These are phyloP conservation scores for Halcyon leucocephala DNA, from an alignment of 2,797 vertebrate genomes.

Conservation along the genomic window DNA sequence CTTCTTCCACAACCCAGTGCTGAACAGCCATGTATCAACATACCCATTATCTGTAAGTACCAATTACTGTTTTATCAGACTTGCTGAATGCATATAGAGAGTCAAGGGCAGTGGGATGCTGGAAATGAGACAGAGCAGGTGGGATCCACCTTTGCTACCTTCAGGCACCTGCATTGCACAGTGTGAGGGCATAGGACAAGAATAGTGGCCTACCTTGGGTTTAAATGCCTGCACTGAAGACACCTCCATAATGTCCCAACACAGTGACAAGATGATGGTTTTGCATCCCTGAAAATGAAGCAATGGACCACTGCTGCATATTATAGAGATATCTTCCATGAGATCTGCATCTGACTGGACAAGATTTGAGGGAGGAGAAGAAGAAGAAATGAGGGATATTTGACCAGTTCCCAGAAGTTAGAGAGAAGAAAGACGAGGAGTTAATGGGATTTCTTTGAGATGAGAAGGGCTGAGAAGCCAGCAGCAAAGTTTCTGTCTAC, in stretches of 20 bases:
- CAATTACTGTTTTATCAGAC: not conserved
- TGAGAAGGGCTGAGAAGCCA: not conserved
- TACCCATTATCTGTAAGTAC: fast-evolving
- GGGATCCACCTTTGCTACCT: not conserved
- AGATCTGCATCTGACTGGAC: not conserved
- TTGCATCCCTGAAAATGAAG: not conserved
- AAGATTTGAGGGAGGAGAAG: not conserved
- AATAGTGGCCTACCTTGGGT: not conserved
- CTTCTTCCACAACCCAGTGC: not conserved
- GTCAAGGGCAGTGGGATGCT: not conserved
- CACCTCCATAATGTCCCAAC: not conserved
- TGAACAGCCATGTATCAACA: not conserved
- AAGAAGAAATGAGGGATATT: not conserved
- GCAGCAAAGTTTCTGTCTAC: not conserved
- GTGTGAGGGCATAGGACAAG: not conserved
- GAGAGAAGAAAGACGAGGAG: not conserved
- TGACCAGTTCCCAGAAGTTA: not conserved
- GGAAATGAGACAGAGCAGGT: not conserved
- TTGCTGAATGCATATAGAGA: not conserved
- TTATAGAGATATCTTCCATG: not conserved
- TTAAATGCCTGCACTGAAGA: not conserved
- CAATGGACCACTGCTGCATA: not conserved
- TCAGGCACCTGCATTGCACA: not conserved
- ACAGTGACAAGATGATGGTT: not conserved
- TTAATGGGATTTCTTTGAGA: not conserved